Base-by-base conservation (phyloP, 2,888 invertebrate genomes). In the Brenthis hecate region DNA sequence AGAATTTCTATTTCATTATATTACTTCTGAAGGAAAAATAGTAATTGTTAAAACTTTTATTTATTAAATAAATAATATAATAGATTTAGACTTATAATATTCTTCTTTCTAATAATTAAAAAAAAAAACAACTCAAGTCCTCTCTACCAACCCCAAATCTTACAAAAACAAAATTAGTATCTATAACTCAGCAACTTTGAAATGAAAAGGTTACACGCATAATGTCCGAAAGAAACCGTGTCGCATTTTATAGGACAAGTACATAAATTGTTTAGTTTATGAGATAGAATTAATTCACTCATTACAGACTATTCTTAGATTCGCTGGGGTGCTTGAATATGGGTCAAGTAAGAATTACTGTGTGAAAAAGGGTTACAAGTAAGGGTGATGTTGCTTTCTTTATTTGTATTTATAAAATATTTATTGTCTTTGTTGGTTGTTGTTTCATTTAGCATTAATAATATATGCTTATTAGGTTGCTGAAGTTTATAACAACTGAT, bases 281-380 rank as follows among this genome's bases (percentile, higher is more conserved):
- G 88, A 84, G 81, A 89, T 90, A 90, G 91, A 91, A 90, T 89
- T 90, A 91, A 92, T 88, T 85, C 82, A 82, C 79, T 92, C 92
- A 92, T 92, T 92, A 92, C 87, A 76, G 86, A 83, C 85, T 86
- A 92, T 92, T 92, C 92, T 92, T 89, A 75, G 74, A 80, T 77
- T 69, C 72, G 73, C 71, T 77, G 80, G 84, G 85, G 85, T 85
- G 83, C 85, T 85, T 88, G 86, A 86, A 88, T 87, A 85, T 88
- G 89, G 92, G 91, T 91, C 92, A 92, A 91, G 88, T 81, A 87
- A 91, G 87, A 90, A 82, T 87, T 87, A 90, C 83, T 85, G 88
- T 91, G 91, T 83, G 90, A 91, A 85, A 73, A 76, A 76, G 77
- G 77, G 77, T 36, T 55, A 50, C 48, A 13, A 53, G 62, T 53